phyloP scores from a whole-genome alignment of 2,797 vertebrate genomes.

The Miichthys miiuy region DNA sequence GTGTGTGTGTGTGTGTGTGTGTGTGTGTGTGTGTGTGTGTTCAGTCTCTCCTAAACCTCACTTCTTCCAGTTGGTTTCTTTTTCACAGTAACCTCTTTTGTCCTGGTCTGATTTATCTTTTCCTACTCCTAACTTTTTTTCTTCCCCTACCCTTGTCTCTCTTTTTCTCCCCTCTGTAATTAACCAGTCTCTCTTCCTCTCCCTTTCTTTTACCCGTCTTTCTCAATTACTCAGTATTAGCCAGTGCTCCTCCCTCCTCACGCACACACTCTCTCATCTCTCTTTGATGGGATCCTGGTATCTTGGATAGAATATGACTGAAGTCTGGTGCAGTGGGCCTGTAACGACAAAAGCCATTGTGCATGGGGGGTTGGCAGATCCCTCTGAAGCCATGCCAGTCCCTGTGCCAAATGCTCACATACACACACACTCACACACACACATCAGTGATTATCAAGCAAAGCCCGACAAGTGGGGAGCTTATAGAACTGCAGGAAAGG shows the following conservation, averaged over 20 bases:
- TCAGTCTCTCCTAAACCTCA: background rate
- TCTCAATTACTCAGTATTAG: slow-evolving; percentile 33
- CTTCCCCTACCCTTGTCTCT: background rate
- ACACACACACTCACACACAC: slow-evolving; percentile 28
- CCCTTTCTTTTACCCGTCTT: slow-evolving; percentile 25
- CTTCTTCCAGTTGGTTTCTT: slow-evolving; percentile 8
- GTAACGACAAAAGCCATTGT: slow-evolving; percentile 78
- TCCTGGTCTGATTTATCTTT: background rate
- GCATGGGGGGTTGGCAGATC: slow-evolving; percentile 64
- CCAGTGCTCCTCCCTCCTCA: slow-evolving; percentile 19
- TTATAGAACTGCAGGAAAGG: slow-evolving; percentile 68
- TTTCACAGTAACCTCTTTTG: slow-evolving; percentile 15
- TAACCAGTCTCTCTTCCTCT: slow-evolving; percentile 31
- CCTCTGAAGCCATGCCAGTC: slow-evolving; percentile 80
- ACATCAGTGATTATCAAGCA: slow-evolving; percentile 73
- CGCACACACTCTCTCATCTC: slow-evolving; percentile 31
- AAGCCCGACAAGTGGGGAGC: slow-evolving; percentile 74
- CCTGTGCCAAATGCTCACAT: slow-evolving; percentile 44
- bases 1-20: slow-evolving; percentile 11
- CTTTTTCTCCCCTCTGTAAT: slow-evolving; percentile 27
- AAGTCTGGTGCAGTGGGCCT: slow-evolving; percentile 55
- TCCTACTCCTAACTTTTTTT: slow-evolving; percentile 5
- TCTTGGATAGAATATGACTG: slow-evolving; percentile 55
- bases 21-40: background rate
- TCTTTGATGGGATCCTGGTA: slow-evolving; percentile 65